Evolutionary conservation across 2,797 vertebrate species (phyloP).

Genomic region (Coregonus sp.): DNA sequence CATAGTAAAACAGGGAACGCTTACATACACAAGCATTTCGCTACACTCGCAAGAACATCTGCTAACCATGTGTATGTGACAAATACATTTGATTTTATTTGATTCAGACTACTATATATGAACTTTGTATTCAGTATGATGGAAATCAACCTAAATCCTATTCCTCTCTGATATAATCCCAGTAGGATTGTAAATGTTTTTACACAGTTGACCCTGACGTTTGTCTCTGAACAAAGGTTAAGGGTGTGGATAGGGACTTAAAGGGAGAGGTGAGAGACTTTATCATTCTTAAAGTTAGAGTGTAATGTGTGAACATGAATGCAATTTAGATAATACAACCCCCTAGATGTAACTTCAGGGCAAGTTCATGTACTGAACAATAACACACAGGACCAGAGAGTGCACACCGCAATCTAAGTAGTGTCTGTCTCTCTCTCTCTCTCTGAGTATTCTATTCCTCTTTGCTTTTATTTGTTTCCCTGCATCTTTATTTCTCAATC

Average conservation of each 20-base stretch:
- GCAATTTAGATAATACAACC: neutral
- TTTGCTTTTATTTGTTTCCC: neutral
- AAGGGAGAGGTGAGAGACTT: neutral
- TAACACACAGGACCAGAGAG: neutral
- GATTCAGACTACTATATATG: neutral
- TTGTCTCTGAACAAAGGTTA: neutral
- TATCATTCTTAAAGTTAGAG: neutral
- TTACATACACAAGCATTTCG: neutral
- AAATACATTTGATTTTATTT: too few species aligned
- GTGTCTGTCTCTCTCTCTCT: neutral
- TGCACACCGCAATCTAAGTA: neutral
- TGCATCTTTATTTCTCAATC: slow-evolving; percentile 16
- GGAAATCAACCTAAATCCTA: neutral
- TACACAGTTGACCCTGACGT: neutral
- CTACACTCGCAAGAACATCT: too few species aligned
- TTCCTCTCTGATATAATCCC: neutral
- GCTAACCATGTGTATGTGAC: too few species aligned
- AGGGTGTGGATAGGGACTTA: neutral
- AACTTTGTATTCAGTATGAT: neutral
- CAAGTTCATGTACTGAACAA: neutral
- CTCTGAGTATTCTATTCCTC: neutral
- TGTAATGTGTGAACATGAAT: neutral
- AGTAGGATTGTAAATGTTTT: neutral
- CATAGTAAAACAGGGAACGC: neutral
- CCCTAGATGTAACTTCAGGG: neutral